phyloP scores from a whole-genome alignment of 2,797 vertebrate species.

The Champsocephalus gunnari region DNA sequence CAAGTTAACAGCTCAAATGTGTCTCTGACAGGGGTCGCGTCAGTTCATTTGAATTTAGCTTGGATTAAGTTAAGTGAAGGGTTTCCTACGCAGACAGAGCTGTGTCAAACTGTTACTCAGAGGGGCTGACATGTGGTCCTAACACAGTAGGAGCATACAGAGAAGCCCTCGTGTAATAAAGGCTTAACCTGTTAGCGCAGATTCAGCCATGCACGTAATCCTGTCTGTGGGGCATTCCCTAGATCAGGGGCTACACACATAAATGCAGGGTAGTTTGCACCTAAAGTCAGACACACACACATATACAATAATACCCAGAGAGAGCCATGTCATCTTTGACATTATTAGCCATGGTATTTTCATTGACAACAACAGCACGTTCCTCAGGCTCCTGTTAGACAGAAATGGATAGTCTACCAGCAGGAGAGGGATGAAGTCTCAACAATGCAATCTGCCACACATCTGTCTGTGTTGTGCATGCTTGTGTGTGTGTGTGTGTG shows the following conservation, averaged over 20 bases:
- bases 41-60: conserved; percentile 29
- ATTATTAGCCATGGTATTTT: conserved; percentile 11
- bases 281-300: conserved; percentile 16
- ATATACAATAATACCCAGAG: neutral
- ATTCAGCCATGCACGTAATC: conserved; percentile 69
- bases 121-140: conserved; percentile 56
- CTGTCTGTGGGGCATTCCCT: conserved; percentile 60
- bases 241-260: conserved; percentile 31
- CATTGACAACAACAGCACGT: conserved; percentile 10
- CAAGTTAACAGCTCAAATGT: conserved; percentile 3
- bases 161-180: conserved; percentile 64
- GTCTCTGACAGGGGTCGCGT: conserved; percentile 10
- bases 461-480: conserved; percentile 46
- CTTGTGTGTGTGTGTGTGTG: conserved; percentile 36
- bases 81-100: conserved; percentile 22
- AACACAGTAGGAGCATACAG: conserved; percentile 61
- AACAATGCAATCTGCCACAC: conserved; percentile 57
- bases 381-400: conserved; percentile 14
- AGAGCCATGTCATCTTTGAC: conserved; percentile 15
- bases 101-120: conserved; percentile 48
- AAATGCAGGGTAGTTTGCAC: conserved; percentile 41
- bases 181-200: conserved; percentile 72
- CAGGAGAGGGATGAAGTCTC: conserved; percentile 29
- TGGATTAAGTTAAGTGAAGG: conserved; percentile 19
- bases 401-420: conserved; percentile 45